Conservation (phyloP, 1,140 invertebrate species). For the Stegodyphus mimosarum region DNA sequence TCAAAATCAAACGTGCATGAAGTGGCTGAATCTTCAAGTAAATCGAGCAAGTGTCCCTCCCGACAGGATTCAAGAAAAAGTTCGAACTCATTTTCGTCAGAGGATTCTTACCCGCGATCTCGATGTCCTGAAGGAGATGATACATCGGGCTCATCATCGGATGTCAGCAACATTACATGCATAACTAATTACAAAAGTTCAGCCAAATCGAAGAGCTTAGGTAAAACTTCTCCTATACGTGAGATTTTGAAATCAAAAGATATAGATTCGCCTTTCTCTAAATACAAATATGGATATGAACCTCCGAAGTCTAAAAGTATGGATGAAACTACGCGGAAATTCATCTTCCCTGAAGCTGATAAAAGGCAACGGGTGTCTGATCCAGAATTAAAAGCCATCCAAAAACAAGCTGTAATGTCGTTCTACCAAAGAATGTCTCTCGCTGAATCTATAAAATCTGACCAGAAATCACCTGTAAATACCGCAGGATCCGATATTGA, state of each 20-base stretch:
- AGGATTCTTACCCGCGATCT: conserved; percentile 26
- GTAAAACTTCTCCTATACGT: neutral
- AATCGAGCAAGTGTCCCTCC: conserved; percentile 18
- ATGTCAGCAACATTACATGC: conserved; percentile 47
- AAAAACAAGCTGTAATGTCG: conserved; percentile 86
- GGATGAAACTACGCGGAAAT: conserved; percentile 39
- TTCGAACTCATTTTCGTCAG: conserved; percentile 39
- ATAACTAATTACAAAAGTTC: conserved; percentile 42
- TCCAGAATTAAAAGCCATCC: conserved; percentile 83
- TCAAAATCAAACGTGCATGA: neutral
- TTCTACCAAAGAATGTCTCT: conserved; percentile 73
- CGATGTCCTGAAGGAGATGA: conserved; percentile 13
- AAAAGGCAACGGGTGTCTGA: conserved; percentile 80
- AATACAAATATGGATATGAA: conserved; percentile 18
- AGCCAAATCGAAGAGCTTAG: conserved; percentile 21
- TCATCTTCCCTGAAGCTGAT: conserved; percentile 76
- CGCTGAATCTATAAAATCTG: conserved; percentile 49
- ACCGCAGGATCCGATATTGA: conserved; percentile 1
- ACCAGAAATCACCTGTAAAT: neutral
- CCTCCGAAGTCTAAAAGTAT: conserved; percentile 34
- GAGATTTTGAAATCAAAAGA: neutral
- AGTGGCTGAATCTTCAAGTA: neutral
- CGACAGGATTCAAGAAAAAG: conserved; percentile 49
- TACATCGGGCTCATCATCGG: conserved; percentile 50
- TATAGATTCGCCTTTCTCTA: conserved; percentile 5